Evolutionary conservation across 2,888 invertebrate species (phyloP).

Genomic region (Megalurothrips usitatus): DNA sequence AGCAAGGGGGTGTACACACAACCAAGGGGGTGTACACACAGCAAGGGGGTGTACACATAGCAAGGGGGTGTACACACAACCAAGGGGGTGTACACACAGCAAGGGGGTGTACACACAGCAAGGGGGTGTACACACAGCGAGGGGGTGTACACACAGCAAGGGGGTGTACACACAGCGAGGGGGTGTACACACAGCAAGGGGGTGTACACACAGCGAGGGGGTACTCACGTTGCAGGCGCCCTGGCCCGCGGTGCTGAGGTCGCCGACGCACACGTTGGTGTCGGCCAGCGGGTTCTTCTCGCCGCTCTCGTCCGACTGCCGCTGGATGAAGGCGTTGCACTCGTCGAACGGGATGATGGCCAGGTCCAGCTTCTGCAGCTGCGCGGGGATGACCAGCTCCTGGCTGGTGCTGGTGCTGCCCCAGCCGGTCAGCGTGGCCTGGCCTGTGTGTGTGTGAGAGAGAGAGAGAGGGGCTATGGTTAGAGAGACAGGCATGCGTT

Average conservation of each 20-base stretch:
- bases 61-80: too few relatives aligned
- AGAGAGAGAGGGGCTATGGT: not conserved
- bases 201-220: not conserved
- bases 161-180: too few relatives aligned
- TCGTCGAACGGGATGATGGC: constrained; percentile 34
- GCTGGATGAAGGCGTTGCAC: constrained; percentile 35
- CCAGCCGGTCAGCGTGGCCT: constrained; percentile 45
- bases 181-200: not conserved
- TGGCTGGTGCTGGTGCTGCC: constrained; percentile 44
- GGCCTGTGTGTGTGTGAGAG: not conserved
- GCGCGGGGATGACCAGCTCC: constrained; percentile 46
- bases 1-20: too few relatives aligned
- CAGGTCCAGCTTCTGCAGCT: constrained; percentile 34
- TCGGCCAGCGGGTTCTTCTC: constrained; percentile 35
- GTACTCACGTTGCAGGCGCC: constrained; percentile 47
- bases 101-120: too few relatives aligned
- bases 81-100: not conserved
- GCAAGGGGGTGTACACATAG: too few relatives aligned
- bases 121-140: too few relatives aligned
- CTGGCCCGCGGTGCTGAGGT: constrained; percentile 43
- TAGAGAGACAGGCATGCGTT: not conserved
- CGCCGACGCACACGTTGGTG: constrained; percentile 49
- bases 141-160: too few relatives aligned
- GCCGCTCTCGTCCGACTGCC: not conserved
- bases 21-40: too few relatives aligned